Percentiles rank a stretch among this genome's conserved stretches.
Evolutionary conservation across 2,113 vertebrate genomes (phyloP).

Genomic region (Gymnocephalus cernua): DNA sequence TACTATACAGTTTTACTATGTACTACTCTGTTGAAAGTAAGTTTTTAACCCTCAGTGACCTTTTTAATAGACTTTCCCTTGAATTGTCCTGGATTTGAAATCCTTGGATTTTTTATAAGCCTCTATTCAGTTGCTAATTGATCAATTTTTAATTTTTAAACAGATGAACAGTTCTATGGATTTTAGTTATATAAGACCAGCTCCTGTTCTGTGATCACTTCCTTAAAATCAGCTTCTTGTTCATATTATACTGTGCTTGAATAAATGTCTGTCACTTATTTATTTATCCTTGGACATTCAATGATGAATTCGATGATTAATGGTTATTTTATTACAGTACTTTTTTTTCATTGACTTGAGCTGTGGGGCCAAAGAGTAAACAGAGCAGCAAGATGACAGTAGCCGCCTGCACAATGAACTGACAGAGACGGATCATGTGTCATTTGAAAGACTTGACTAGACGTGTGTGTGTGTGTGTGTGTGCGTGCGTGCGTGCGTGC

Average conservation of each 20-base stretch:
- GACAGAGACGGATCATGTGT: constrained; percentile 9
- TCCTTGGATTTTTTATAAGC: background rate
- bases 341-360: background rate
- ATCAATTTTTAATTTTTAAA: background rate
- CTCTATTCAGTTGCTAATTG: background rate
- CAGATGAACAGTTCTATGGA: background rate
- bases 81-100: background rate
- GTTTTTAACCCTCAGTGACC: background rate
- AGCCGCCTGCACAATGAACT: constrained; percentile 10
- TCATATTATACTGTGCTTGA: too few relatives aligned
- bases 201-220: background rate
- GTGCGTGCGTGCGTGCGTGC: background rate
- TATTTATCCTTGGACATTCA: too few relatives aligned
- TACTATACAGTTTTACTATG: background rate
- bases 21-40: background rate
- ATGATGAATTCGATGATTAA: too few relatives aligned
- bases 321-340: too few relatives aligned
- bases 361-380: background rate
- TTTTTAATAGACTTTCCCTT: background rate
- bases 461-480: background rate
- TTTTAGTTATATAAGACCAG: background rate
- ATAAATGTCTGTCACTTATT: too few relatives aligned
- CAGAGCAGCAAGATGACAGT: background rate
- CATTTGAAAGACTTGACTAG: constrained; percentile 3
- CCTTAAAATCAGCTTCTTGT: too few relatives aligned